These are phyloP conservation scores for Melospiza georgiana DNA, from an alignment of 2,113 vertebrate species.

Conservation along the genomic window DNA sequence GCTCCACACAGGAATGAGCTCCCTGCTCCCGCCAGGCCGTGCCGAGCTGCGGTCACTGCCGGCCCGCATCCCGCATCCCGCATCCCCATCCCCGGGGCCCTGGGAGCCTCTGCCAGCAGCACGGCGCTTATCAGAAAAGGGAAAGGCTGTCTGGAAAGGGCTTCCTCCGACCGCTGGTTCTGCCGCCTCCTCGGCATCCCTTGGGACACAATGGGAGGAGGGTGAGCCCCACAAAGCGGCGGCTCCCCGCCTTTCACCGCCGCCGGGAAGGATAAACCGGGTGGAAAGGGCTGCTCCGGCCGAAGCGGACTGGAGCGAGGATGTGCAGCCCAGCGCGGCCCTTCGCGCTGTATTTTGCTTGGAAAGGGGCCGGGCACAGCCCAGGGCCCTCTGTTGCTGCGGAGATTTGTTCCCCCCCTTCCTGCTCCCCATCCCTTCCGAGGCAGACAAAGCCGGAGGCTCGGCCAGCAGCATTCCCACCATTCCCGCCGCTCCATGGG, in stretches of 20 bases:
- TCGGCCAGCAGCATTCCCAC: not conserved
- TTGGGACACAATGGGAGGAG: not conserved
- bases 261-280: not conserved
- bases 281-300: not conserved
- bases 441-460: slow-evolving; percentile 30
- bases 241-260: not conserved
- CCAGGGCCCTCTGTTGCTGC: slow-evolving; percentile 50
- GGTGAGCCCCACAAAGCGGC: not conserved
- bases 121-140: not conserved
- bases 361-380: slow-evolving; percentile 26
- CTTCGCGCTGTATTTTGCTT: not conserved
- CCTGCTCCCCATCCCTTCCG: not conserved
- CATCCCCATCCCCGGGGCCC: not conserved
- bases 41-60: not conserved
- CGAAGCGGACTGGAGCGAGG: not conserved
- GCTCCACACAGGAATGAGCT: not conserved
- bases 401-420: slow-evolving; percentile 5
- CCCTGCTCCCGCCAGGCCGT: not conserved
- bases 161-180: not conserved
- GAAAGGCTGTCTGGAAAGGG: not conserved
- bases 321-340: not conserved
- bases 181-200: not conserved
- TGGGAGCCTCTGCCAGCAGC: not conserved
- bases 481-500: not conserved
- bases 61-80: not conserved